Conservation (phyloP, 2,797 vertebrate genomes). For the Cyprinodon diabolis region DNA sequence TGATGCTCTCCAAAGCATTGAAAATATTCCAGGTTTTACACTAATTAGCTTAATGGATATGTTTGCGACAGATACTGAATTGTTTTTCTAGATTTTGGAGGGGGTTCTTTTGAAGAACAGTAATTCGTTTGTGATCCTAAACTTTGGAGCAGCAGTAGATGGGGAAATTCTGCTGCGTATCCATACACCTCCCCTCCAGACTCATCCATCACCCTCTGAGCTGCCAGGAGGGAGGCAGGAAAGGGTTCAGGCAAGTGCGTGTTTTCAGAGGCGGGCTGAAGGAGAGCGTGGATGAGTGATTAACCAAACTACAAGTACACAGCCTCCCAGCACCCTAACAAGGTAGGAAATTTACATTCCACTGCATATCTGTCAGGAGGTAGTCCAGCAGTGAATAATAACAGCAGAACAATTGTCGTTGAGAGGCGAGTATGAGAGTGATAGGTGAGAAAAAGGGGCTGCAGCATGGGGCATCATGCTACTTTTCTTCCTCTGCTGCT, state of each 20-base stretch:
- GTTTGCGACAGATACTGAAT: not conserved
- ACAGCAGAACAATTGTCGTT: slow-evolving; percentile 46
- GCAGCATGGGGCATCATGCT: slow-evolving; percentile 37
- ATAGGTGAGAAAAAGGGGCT: slow-evolving; percentile 39
- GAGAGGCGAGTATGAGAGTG: slow-evolving; percentile 40
- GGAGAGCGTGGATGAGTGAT: slow-evolving; percentile 69
- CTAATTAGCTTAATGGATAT: not conserved
- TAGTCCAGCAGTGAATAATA: slow-evolving; percentile 72
- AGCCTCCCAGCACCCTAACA: slow-evolving; percentile 72
- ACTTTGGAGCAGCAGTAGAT: not conserved
- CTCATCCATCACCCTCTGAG: slow-evolving; percentile 72
- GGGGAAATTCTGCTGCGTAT: slow-evolving; percentile 60
- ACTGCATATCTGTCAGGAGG: slow-evolving; percentile 75
- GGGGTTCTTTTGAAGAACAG: not conserved
- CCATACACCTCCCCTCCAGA: slow-evolving; percentile 49
- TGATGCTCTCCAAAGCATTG: not conserved
- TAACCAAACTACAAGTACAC: slow-evolving; percentile 74
- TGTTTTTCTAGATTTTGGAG: not conserved
- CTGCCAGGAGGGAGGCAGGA: slow-evolving; percentile 23
- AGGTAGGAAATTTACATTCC: slow-evolving; percentile 76
- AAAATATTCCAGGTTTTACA: not conserved
- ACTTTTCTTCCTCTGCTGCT: slow-evolving; percentile 49
- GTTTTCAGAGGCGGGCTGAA: slow-evolving; percentile 8
- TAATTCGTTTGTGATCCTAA: no score
- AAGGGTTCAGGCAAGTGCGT: slow-evolving; percentile 16